These are phyloP conservation scores for Ameiurus melas DNA, from an alignment of 2,113 vertebrate species.

Conservation along the genomic window DNA sequence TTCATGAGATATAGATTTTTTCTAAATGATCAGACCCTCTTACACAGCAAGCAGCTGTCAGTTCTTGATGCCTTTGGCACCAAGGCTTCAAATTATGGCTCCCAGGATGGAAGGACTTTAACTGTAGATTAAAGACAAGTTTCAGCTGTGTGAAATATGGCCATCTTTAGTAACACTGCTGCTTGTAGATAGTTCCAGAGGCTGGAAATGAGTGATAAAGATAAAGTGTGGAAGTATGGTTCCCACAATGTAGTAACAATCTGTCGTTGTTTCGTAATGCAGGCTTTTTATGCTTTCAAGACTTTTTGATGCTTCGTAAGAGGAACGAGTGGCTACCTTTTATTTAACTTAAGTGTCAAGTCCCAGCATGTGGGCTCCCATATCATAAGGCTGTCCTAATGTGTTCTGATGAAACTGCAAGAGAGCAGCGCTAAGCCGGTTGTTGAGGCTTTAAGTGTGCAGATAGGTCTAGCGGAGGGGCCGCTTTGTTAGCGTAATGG, in stretches of 20 bases:
- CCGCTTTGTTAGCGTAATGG: conserved; percentile 33
- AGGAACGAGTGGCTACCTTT: not conserved
- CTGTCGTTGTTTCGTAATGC: conserved; percentile 15
- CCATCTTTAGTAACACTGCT: conserved; percentile 23
- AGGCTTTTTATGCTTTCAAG: conserved; percentile 28
- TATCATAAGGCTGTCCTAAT: not conserved
- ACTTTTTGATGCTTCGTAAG: not conserved
- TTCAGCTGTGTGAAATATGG: conserved; percentile 50
- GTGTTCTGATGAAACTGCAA: not conserved
- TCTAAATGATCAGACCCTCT: conserved; percentile 47
- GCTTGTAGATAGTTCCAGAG: conserved; percentile 8
- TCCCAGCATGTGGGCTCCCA: not conserved
- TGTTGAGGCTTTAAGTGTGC: conserved; percentile 4
- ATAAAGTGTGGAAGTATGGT: conserved; percentile 22
- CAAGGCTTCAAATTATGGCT: conserved; percentile 51
- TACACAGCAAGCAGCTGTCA: conserved; percentile 38
- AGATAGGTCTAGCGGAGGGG: not conserved
- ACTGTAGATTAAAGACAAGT: conserved; percentile 51
- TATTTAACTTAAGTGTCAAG: conserved; percentile 12
- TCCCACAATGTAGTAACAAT: not conserved
- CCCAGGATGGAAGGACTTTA: conserved; percentile 47
- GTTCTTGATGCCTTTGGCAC: conserved; percentile 44
- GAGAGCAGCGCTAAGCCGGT: not conserved
- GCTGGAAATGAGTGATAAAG: conserved; percentile 18
- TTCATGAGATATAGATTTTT: conserved; percentile 52